Evolutionary conservation across 2,888 invertebrate species (phyloP).

Genomic region (Plagiodera versicolora): DNA sequence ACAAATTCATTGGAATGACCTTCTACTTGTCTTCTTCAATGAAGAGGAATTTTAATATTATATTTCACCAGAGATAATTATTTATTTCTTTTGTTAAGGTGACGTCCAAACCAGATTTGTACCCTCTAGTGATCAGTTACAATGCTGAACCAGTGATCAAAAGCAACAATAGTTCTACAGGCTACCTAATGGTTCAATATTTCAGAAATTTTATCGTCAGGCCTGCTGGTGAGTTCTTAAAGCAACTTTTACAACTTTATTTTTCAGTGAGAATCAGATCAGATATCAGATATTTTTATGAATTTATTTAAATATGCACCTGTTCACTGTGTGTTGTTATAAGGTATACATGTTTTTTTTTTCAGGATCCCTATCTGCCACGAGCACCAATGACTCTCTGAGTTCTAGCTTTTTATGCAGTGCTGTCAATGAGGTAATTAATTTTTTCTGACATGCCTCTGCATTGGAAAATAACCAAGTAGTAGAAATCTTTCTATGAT

Average conservation of each 20-base stretch:
- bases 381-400: constrained; percentile 83
- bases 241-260: not conserved
- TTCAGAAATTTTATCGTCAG: constrained; percentile 78
- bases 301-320: no score
- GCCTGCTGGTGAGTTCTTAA: constrained; percentile 61
- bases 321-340: no score
- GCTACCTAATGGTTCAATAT: constrained; percentile 83
- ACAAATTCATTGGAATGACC: no score
- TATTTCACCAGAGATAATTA: no score
- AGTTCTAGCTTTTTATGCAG: constrained; percentile 87
- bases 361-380: constrained; percentile 76
- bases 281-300: no score
- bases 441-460: not conserved
- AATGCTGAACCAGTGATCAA: constrained; percentile 67
- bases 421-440: constrained; percentile 74
- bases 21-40: no score
- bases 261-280: not conserved
- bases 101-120: constrained; percentile 82
- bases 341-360: constrained; percentile 23
- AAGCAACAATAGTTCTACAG: constrained; percentile 69
- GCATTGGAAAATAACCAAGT: no score
- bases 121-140: constrained; percentile 81
- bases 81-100: no score
- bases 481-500: no score
- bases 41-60: no score